Base-by-base conservation (phyloP, 2,113 vertebrate genomes). In the Malurus alboscapulatus region DNA sequence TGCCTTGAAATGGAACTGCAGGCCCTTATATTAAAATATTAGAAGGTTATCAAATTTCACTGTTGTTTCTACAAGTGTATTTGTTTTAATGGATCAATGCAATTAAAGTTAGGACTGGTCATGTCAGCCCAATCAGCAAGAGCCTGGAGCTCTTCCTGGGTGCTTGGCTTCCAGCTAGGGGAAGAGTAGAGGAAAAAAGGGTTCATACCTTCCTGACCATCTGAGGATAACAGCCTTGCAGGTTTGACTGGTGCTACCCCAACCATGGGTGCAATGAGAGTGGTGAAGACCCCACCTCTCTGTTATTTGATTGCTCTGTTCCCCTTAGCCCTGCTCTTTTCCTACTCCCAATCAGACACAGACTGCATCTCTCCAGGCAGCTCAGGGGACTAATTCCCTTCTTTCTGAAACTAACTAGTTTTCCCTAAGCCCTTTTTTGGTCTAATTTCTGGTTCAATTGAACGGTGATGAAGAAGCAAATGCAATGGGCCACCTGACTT, bases 21-120 rank as follows among this genome's bases (percentile, higher is more conserved):
- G 34, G 22, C 15, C 18, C n/a, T 93, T 87, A 87, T 55, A 95
- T 90, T 79, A 90, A 95, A 57, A 90, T 74, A 92, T 93, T 94
- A 93, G 86, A 88, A 88, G 66, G 68, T 93, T 95, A 93, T 94
- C 85, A 93, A 83, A 96, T 93, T 90, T 92, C 57, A 90, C 30
- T 81, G 30, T 89, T 95, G 29, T 29, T 94, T 80, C 57, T 81
- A 27, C 42, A 87, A 53, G 27, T 91, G 50, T 84, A 68, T 47
- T 57, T 44, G 12, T 77, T 24, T 32, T 24, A 47, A 63, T 20
- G 6, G 12, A 4, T 3, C 26, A 78, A 58, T 54, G 3, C 0
- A 1, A 21, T 20, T n/a, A 22, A 72, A 53, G 6, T 62, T 82
- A 63, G 14, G 14, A 55, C 3, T 4, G 2, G 11, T 44, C 24